Evolutionary conservation across 2,113 vertebrate species (phyloP).

Genomic region (Mandrillus leucophaeus): DNA sequence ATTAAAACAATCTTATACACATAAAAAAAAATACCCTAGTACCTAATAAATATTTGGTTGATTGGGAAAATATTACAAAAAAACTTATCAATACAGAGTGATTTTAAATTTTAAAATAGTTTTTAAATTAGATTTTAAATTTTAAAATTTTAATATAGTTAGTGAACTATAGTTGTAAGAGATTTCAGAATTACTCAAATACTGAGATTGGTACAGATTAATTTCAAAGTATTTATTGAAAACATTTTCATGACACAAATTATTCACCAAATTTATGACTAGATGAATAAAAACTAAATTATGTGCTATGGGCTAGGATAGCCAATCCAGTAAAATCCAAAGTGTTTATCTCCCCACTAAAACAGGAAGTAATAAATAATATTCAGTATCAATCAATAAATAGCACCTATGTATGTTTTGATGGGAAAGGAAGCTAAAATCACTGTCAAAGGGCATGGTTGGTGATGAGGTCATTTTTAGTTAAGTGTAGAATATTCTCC

Average conservation of each 20-base stretch:
- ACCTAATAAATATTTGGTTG: not conserved
- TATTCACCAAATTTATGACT: constrained; percentile 13
- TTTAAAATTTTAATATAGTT: not conserved
- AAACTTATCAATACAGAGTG: not conserved
- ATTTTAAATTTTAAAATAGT: constrained; percentile 26
- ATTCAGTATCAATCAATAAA: constrained; percentile 22
- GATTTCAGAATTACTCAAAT: constrained; percentile 32
- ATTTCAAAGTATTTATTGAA: constrained; percentile 49
- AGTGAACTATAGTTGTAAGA: not conserved
- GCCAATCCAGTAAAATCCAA: constrained; percentile 40
- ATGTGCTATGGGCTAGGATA: not conserved
- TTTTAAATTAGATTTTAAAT: not conserved
- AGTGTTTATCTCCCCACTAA: not conserved
- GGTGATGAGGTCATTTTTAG: not conserved
- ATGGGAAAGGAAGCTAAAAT: not conserved
- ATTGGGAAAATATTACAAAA: not conserved
- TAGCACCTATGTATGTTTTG: not conserved
- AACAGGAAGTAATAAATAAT: constrained; percentile 37
- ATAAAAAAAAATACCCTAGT: not conserved
- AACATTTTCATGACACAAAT: constrained; percentile 42
- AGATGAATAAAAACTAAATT: constrained; percentile 53
- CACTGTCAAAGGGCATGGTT: not conserved
- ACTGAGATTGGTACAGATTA: constrained; percentile 22
- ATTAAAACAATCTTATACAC: not conserved
- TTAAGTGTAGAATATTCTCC: not conserved